Evolutionary conservation across 2,113 vertebrate species (phyloP), one percentile per base, ranked within the genome.

Genomic region (Cercopithecus mona): DNA sequence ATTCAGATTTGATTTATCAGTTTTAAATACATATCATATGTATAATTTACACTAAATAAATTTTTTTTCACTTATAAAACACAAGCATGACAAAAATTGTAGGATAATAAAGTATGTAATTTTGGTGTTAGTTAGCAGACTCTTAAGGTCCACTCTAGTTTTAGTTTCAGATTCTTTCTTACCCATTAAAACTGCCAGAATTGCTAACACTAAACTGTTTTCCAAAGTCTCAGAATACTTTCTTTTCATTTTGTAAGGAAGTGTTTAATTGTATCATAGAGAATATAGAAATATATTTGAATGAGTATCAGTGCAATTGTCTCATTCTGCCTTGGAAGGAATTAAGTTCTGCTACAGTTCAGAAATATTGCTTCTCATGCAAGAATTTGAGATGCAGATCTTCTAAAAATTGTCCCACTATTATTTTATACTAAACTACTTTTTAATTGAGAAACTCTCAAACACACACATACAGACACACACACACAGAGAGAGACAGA

Each of bases 401-500:
- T 70, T 38, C 50, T 59, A 59, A 82, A 82, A 30, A 82, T 40
- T 40, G 32, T n/a, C n/a, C n/a, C 23, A 59, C 23, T 82, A 57
- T 14, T 82, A 23, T 59, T 57, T 57, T 59, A 23, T 82, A 40
- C 13, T 13, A 81, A 57, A 81, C 3, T 38, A 38, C 55, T 50
- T 79, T 79, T 52, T 35, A 45, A 43, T 75, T 45, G 45, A 79
- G 30, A 79, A 79, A 59, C 48, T 18, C 48, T 27, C 84, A 52
- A 8, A n/a, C 11, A 38, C 64, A 30, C 14, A 9, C 45, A 70
- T 64, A 50, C 43, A 23, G 1, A n/a, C 45, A 61, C 59, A 61
- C 10, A 61, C 25, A 61, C 0, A 64, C 0, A 64, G 3, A 10
- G 59, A 59, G 23, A 30, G 25, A 64, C 3, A 61, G 11, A 61